These are phyloP conservation scores for Mirza zaza DNA, from an alignment of 2,113 vertebrate genomes.

Conservation along the genomic window DNA sequence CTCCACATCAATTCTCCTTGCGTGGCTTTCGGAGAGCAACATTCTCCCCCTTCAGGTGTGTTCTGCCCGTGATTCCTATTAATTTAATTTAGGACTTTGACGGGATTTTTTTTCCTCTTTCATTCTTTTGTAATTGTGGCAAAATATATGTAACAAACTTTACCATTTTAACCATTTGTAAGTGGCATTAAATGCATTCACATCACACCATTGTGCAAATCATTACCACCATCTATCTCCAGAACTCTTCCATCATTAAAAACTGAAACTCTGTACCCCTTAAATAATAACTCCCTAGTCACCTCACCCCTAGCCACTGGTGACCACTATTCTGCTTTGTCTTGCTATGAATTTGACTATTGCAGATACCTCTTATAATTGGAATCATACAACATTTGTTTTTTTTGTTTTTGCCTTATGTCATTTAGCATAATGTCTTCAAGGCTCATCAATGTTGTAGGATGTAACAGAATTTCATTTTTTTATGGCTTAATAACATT, in stretches of 20 bases:
- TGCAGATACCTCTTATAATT: neutral
- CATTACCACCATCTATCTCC: too few species aligned
- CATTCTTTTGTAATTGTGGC: neutral
- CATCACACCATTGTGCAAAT: too few species aligned
- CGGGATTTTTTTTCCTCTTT: neutral
- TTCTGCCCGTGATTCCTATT: neutral
- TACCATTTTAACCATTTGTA: neutral
- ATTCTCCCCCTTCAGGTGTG: neutral
- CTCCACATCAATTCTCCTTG: neutral
- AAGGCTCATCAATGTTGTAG: neutral
- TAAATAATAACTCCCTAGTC: neutral
- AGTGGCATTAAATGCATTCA: neutral
- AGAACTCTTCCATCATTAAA: too few species aligned
- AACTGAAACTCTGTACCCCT: too few species aligned
- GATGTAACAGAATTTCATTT: neutral
- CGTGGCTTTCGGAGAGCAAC: neutral
- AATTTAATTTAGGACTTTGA: neutral
- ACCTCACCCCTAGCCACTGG: neutral
- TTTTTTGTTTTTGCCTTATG: neutral
- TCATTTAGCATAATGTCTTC: neutral
- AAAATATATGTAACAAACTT: neutral
- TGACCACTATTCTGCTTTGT: neutral
- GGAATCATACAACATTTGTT: neutral
- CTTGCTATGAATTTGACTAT: neutral
- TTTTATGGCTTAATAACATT: too few species aligned